Evolutionary conservation across 2,888 invertebrate species (phyloP), one percentile per base, ranked within the genome.

Genomic region (Mimas tiliae): DNA sequence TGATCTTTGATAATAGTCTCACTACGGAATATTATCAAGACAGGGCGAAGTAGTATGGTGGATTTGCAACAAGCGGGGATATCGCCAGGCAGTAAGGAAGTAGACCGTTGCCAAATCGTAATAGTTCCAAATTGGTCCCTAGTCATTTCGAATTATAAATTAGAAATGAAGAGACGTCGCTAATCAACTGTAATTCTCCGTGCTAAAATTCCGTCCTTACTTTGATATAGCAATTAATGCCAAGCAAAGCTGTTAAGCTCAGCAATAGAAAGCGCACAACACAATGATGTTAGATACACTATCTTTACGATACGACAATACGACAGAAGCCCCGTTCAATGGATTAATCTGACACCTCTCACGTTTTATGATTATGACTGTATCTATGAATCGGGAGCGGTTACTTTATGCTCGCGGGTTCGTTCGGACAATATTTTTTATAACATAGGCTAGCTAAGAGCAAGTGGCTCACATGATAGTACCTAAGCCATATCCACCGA

Each of bases 321-420:
- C 47, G 16, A 53, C 16, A 68, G 69, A 67, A 72, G 69, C 63
- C 38, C 14, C 34, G 48, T 64, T 52, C 65, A 68, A 67, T 19
- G 45, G 27, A 6, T 53, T 55, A 64, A 34, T 55, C 53, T 47
- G 47, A 64, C 47, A 19, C 45, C 27, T 64, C 21, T 58, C 58
- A 42, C 12, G 14, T 47, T 27, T 42, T 19, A 53, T 64, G 33
- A 47, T 47, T 45, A 45, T 4, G 27, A 45, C 55, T 58, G 38
- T 58, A 58, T 58, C 42, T 58, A 16, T 58, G 19, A 58, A 58
- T 19, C 55, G 9, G n/a, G 12, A 12, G 19, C 8, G 6, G 27
- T n/a, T 55, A 55, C 38, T 55, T 16, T 16, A 6, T 11, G 19
- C 6, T 7, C 12, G 38, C 38, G n/a, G 34, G 19, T 11, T 19